A percentile compares a stretch with the other conserved stretches of the same genome.
These are phyloP conservation scores for Apteryx owenii DNA, from an alignment of 2,113 vertebrate species.

Conservation along the genomic window DNA sequence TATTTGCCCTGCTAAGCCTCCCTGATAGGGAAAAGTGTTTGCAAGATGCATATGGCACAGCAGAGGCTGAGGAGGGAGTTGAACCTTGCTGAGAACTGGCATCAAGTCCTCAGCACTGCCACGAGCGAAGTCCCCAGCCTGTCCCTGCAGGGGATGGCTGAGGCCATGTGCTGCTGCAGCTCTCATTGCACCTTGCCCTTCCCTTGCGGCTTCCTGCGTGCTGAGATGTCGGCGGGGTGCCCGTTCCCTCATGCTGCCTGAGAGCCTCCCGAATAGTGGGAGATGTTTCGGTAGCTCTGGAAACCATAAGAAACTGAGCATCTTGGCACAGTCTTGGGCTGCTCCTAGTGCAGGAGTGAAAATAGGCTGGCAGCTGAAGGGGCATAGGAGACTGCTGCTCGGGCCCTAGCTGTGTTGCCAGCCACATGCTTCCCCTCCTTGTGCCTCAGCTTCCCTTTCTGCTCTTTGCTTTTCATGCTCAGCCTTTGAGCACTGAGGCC, in stretches of 20 bases:
- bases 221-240: rapidly evolving
- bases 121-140: not conserved
- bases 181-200: rapidly evolving
- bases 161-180: not conserved
- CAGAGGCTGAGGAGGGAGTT: not conserved
- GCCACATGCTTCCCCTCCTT: not conserved
- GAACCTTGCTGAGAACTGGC: not conserved
- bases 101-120: not conserved
- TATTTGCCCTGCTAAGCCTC: not conserved
- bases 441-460: not conserved
- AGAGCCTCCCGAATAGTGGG: rapidly evolving
- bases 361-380: rapidly evolving
- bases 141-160: not conserved
- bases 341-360: not conserved
- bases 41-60: not conserved
- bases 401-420: not conserved
- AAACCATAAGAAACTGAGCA: rapidly evolving
- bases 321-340: rapidly evolving
- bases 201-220: rapidly evolving
- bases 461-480: not conserved
- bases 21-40: not conserved
- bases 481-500: rapidly evolving
- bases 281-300: not conserved
- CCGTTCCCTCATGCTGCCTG: not conserved
- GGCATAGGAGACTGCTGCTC: not conserved